Base-by-base conservation (phyloP, 2,888 invertebrate species). In the Drosophila merina region DNA sequence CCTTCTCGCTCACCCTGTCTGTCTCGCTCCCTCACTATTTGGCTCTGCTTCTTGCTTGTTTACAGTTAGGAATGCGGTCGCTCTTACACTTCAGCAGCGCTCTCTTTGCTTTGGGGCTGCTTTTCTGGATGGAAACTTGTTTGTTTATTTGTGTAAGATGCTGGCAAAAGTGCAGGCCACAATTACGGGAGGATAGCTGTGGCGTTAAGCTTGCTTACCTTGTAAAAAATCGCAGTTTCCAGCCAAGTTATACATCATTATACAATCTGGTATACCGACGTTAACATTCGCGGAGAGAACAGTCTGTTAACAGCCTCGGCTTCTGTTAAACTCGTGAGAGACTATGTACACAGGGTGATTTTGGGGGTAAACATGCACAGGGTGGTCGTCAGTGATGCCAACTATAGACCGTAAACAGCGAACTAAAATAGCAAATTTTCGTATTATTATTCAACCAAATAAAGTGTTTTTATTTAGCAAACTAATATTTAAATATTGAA, bases 1-100 rank as follows among this genome's bases (percentile, higher is more conserved):
- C 40, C 28, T 72, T 67, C 78, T 78, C 77, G 42, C 12, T 48
- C 56, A n/a, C 60, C 45, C 64, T 30, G n/a, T 33, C 50, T 25
- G 5, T 42, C 20, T 3, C 48, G 10, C 52, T 20, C 6, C 9
- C 20, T 26, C n/a, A 5, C 38, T 12, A 12, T 26, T 44, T 25
- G 28, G 20, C 49, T 68, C 49, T 58, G 58, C 69, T 69, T 85
- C 86, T 86, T 80, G 78, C 75, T 86, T 82, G 82, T 82, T 82
- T 82, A 82, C 82, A 82, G 82, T 82, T 82, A 82, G 82, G 82
- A 82, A 82, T 82, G 82, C 85, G 85, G 81, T 72, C 78, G 69
- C 81, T 81, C 68, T 62, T 68, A 45, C 52, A 33, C 4, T n/a
- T 33, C 33, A 20, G 36, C 9, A 25, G 51, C 31, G n/a, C 40